Evolutionary conservation across 2,797 vertebrate genomes (phyloP), one percentile per base, ranked within the genome.

Genomic region (Sarcophilus harrisii): DNA sequence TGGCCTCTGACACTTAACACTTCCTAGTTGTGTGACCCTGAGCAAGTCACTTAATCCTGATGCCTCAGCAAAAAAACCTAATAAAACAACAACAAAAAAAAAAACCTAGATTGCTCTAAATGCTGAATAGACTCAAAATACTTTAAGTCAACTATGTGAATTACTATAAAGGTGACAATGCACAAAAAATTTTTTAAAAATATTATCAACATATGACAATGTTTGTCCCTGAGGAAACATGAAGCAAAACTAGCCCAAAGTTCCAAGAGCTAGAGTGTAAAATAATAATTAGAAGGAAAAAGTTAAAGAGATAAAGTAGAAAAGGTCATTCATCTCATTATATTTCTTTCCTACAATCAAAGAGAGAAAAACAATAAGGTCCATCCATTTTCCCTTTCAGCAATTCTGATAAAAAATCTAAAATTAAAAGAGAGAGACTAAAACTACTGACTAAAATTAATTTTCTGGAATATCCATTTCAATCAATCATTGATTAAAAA

Each of bases 391-490:
- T 55, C 81, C 81, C 90, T 4, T 94, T 92, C 92, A 38, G 55
- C 52, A 93, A 49, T 92, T 58, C 32, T 45, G 92, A 58, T 87
- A 94, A 92, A 97, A 55, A 13, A 92, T 93, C 90, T 95, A 59
- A 92, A 49, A 8, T 87, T 57, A 58, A 90, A 96, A 18, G 49
- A 55, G 32, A 55, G 2, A 96, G 94, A 94, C 92, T 55, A 57
- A 90, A 95, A 96, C 24, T 89, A 90, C 28, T 73, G 29, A 58
- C 12, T 91, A 92, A 38, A 91, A 92, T 60, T 73, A 45, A 92
- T 91, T 95, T 81, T 95, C 91, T 73, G 16, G 8, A 91, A 81
- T 73, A 10, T 49, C 28, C 38, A 16, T 58, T 58, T 93, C 29
- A 94, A 52, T 52, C 6, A 90, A 52, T 52, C 6, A 90, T 90